These are phyloP conservation scores for Gonatopus flavifemur DNA, from an alignment of 1,140 invertebrate species.

Conservation along the genomic window DNA sequence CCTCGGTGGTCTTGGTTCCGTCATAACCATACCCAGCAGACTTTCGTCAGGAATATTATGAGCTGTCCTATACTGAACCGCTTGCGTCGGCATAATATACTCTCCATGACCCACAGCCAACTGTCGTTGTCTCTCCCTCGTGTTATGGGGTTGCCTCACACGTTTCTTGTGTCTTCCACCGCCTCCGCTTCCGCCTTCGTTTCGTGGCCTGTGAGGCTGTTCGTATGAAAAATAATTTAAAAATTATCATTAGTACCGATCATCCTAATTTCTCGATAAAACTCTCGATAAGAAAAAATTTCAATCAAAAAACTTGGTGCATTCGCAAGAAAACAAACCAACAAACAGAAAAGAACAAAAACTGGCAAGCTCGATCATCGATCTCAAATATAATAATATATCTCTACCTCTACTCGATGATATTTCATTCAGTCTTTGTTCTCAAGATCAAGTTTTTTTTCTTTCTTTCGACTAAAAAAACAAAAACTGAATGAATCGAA, in stretches of 20 bases:
- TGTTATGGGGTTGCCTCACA: slow-evolving; percentile 83
- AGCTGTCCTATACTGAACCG: slow-evolving; percentile 49
- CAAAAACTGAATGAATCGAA: too few species aligned
- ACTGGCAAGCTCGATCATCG: too few species aligned
- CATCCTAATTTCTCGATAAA: too few species aligned
- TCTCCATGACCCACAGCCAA: slow-evolving; percentile 82
- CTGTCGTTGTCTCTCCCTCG: slow-evolving; percentile 80
- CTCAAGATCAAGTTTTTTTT: too few species aligned
- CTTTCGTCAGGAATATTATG: slow-evolving; percentile 53
- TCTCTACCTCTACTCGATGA: too few species aligned
- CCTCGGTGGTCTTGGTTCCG: slow-evolving; percentile 64
- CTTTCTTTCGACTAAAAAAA: too few species aligned
- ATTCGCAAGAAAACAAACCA: too few species aligned
- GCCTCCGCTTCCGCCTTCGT: slow-evolving; percentile 56
- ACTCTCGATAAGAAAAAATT: slow-evolving; percentile 12
- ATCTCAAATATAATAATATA: too few species aligned
- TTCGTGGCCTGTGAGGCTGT: slow-evolving; percentile 65
- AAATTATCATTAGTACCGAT: slow-evolving; percentile 5
- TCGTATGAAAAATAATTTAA: slow-evolving; percentile 12
- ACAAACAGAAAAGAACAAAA: too few species aligned
- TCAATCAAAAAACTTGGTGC: slow-evolving; percentile 7
- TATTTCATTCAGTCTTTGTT: too few species aligned
- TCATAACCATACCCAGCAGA: slow-evolving; percentile 53
- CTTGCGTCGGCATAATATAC: slow-evolving; percentile 73
- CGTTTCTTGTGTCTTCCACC: slow-evolving; percentile 76